Percentiles rank a stretch among this genome's conserved stretches.
These are phyloP conservation scores for Chrysodeixis includens DNA, from an alignment of 2,888 invertebrate species.

Conservation along the genomic window DNA sequence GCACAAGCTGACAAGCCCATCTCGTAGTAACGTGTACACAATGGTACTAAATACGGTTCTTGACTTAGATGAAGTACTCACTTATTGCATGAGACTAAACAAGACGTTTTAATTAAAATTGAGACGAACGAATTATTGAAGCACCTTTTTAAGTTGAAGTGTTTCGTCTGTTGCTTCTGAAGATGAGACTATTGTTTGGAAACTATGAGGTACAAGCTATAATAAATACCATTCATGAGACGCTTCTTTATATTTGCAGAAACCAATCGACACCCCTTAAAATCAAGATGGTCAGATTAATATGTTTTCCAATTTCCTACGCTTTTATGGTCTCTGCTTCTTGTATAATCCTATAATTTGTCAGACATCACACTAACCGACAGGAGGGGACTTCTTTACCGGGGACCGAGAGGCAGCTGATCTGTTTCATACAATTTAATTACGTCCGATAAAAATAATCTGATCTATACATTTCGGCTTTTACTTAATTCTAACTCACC, in stretches of 20 bases:
- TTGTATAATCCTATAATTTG: background rate
- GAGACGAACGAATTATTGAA: slow-evolving; percentile 8
- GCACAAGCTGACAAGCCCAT: slow-evolving; percentile 15
- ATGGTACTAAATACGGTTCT: slow-evolving; percentile 6
- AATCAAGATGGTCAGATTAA: too few relatives aligned
- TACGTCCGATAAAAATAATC: slow-evolving; percentile 40
- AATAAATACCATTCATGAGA: too few relatives aligned
- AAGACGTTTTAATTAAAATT: slow-evolving; percentile 39
- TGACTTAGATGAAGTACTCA: slow-evolving; percentile 15
- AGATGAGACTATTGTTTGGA: background rate
- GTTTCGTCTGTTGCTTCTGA: slow-evolving; percentile 8
- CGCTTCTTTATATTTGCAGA: too few relatives aligned
- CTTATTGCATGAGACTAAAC: slow-evolving; percentile 13
- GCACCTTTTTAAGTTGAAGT: slow-evolving; percentile 13
- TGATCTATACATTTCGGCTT: slow-evolving; percentile 26
- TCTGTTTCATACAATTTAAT: slow-evolving; percentile 33
- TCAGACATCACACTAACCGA: background rate
- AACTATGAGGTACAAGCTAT: background rate
- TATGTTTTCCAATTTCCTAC: too few relatives aligned
- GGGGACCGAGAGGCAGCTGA: slow-evolving; percentile 2
- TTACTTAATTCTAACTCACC: slow-evolving; percentile 31
- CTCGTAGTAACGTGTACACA: slow-evolving; percentile 18
- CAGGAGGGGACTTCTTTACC: background rate
- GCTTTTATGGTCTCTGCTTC: background rate
- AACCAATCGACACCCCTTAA: too few relatives aligned